Conservation (phyloP, 2,797 vertebrate species). For the Menidia menidia region DNA sequence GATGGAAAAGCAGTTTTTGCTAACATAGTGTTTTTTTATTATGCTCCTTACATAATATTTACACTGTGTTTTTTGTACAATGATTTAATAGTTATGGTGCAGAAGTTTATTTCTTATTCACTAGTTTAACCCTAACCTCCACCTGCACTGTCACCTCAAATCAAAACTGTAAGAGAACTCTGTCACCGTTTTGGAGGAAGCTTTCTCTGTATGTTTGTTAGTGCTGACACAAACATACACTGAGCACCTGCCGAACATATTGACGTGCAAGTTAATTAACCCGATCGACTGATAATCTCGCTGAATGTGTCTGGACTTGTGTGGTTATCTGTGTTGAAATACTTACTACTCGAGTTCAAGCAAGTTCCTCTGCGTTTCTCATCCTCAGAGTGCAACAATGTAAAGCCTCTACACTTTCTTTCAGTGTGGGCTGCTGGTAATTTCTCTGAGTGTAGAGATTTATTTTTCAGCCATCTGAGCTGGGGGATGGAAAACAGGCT, state of each 20-base stretch:
- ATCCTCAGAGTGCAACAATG: conserved; percentile 3
- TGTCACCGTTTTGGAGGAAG: not conserved
- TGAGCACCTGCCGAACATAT: not conserved
- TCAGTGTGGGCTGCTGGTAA: conserved; percentile 20
- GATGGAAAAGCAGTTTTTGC: not conserved
- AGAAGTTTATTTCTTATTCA: conserved; percentile 5
- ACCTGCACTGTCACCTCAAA: not conserved
- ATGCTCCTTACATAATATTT: not conserved
- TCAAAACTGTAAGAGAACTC: not conserved
- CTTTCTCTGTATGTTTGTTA: not conserved
- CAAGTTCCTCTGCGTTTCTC: conserved; percentile 34
- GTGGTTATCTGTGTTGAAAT: conserved; percentile 4
- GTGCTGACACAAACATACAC: conserved; percentile 1
- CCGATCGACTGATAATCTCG: conserved; percentile 31
- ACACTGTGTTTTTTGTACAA: not conserved
- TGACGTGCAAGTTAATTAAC: conserved; percentile 29
- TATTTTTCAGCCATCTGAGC: conserved; percentile 59
- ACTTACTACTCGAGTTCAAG: conserved; percentile 50
- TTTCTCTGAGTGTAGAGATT: conserved; percentile 46
- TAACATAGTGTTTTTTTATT: not conserved
- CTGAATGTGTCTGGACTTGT: conserved; percentile 41
- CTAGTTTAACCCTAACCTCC: no score
- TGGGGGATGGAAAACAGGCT: conserved; percentile 64
- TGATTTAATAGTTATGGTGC: not conserved
- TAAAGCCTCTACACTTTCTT: conserved; percentile 5